These are phyloP conservation scores for Spodoptera littoralis DNA, from an alignment of 2,888 invertebrate genomes.

Conservation along the genomic window DNA sequence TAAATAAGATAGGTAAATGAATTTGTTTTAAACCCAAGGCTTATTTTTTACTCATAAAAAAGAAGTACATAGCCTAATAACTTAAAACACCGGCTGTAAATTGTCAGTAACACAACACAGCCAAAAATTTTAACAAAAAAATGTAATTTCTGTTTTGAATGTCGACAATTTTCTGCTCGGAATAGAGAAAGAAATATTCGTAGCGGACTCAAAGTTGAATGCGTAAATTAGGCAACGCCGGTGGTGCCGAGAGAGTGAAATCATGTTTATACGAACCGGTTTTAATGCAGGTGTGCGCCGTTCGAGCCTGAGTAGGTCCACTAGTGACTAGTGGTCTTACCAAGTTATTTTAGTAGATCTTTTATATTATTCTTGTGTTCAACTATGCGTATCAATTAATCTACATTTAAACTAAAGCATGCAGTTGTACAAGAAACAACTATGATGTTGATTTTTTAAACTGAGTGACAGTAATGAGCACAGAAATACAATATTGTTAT, in stretches of 20 bases:
- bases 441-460: neutral
- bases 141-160: conserved; percentile 1
- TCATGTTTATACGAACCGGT: conserved; percentile 84
- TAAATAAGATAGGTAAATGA: too few relatives aligned
- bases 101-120: too few relatives aligned
- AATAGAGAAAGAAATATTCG: conserved; percentile 42
- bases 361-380: conserved; percentile 41
- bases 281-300: conserved; percentile 82
- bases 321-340: conserved; percentile 44
- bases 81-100: too few relatives aligned
- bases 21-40: too few relatives aligned
- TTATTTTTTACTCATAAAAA: too few relatives aligned
- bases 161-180: conserved; percentile 19
- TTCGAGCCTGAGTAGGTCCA: conserved; percentile 51
- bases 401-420: conserved; percentile 33
- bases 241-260: conserved; percentile 81
- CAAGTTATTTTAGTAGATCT: conserved; percentile 51
- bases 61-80: too few relatives aligned
- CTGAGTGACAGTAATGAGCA: too few relatives aligned
- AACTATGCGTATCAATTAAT: conserved; percentile 43
- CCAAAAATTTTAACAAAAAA: too few relatives aligned
- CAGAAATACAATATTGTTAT: too few relatives aligned
- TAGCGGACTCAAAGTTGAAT: conserved; percentile 55
- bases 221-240: conserved; percentile 68
- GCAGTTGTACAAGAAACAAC: conserved; percentile 25